These are phyloP conservation scores for Argya squamiceps DNA, from an alignment of 2,797 vertebrate species.

Conservation along the genomic window DNA sequence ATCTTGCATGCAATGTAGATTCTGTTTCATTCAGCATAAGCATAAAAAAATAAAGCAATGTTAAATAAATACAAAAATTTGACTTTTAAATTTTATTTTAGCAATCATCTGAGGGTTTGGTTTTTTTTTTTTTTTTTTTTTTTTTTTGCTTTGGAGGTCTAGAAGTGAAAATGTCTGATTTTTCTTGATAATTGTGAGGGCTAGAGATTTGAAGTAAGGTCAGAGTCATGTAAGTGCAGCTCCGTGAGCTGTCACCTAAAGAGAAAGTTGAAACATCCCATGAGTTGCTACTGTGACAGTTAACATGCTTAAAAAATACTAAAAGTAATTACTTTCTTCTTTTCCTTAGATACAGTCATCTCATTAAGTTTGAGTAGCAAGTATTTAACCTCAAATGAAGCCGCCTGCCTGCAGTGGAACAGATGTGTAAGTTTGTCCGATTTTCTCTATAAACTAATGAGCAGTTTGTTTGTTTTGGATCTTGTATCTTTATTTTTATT, in stretches of 20 bases:
- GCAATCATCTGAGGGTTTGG: neutral
- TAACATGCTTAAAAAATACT: neutral
- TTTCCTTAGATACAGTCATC: constrained; percentile 12
- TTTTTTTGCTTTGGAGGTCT: neutral
- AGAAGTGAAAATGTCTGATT: neutral
- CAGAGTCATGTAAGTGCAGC: neutral
- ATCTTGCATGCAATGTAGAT: neutral
- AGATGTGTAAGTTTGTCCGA: constrained; percentile 39
- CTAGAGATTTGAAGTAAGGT: neutral
- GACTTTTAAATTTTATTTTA: neutral
- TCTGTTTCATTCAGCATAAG: neutral
- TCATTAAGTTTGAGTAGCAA: constrained; percentile 10
- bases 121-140: neutral
- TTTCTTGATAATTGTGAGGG: neutral
- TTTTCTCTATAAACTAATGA: neutral
- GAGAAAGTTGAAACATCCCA: neutral
- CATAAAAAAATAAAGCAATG: neutral
- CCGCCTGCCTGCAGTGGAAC: neutral
- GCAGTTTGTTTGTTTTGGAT: neutral
- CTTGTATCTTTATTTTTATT: neutral
- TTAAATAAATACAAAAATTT: neutral
- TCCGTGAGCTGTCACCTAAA: neutral
- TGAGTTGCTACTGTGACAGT: neutral
- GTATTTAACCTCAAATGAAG: constrained; percentile 52
- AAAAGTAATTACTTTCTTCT: constrained; percentile 18